Evolutionary conservation across 2,888 invertebrate genomes (phyloP).

Genomic region (Craniophora ligustri): DNA sequence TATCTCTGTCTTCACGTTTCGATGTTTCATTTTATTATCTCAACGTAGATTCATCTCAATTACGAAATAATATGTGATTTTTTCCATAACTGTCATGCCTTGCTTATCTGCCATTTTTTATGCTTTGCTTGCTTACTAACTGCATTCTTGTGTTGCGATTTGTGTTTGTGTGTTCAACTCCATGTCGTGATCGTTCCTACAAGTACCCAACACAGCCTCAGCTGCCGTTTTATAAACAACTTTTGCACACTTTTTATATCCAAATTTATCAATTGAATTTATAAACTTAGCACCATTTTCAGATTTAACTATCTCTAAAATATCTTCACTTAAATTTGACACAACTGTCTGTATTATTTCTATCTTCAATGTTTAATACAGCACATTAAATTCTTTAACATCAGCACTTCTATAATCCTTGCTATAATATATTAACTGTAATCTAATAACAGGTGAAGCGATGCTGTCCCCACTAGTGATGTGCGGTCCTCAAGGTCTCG

Average conservation of each 20-base stretch:
- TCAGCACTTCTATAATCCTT: background rate
- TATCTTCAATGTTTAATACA: constrained; percentile 7
- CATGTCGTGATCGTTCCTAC: constrained; percentile 50
- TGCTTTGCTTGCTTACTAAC: constrained; percentile 71
- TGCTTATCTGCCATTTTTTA: constrained; percentile 45
- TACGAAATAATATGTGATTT: constrained; percentile 1
- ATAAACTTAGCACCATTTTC: background rate
- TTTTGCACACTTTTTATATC: constrained; percentile 19
- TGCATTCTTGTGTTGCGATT: constrained; percentile 83
- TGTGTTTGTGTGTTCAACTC: constrained; percentile 86
- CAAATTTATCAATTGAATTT: background rate
- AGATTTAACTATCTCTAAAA: constrained; percentile 16
- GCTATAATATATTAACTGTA: constrained; percentile 29
- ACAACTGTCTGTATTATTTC: constrained; percentile 10
- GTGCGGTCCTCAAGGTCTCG: constrained; percentile 98
- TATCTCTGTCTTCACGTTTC: constrained; percentile 40
- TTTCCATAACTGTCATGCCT: constrained; percentile 12
- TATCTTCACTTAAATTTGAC: constrained; percentile 6
- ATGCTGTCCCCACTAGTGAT: constrained; percentile 98
- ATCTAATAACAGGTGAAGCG: constrained; percentile 93
- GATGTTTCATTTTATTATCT: constrained; percentile 11
- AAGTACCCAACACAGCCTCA: constrained; percentile 33
- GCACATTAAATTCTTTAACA: constrained; percentile 32
- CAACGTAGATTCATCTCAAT: constrained; percentile 4
- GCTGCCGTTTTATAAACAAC: constrained; percentile 23